Base-by-base conservation (phyloP, 2,113 vertebrate genomes). In the Melanotaenia duboulayi region DNA sequence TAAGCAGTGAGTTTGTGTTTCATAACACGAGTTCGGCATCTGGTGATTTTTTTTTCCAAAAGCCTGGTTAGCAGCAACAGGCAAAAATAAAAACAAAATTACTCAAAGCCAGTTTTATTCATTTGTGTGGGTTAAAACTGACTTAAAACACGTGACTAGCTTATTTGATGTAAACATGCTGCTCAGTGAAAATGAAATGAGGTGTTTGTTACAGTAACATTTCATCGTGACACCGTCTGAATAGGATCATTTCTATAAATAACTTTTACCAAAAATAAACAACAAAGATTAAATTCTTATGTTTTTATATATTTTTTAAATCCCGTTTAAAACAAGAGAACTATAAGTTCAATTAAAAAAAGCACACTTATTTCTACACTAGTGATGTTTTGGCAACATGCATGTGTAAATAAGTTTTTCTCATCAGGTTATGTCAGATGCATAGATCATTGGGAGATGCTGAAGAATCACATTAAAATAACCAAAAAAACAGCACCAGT, bases 351-450 rank as follows among this genome's bases (percentile, higher is more conserved):
- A 46, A 19, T 4, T 13, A 25, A 61, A 24, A 42, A 14, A 44
- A 52, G 40, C 10, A 40, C 0, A 9, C 14, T 24, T 23, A 11
- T 55, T 40, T 35, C 51, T 42, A 59, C 3, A 46, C 3, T 37
- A 23, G 5, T 39, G 50, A 35, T 44, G 44, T 50, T 80, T 87
- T 86, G 83, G 81, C 81, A 83, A 60, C 74, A 78, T 78, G 75
- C 80, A 37, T 11, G 32, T 74, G 62, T 4, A 39, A 14, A 23
- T 58, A 11, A 14, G 14, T 40, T 59, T 25, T 58, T 46, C 10
- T 42, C 49, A 5, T 59, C 11, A 4, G 7, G 16, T 32, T 19
- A 54, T 5, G 12, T 32, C 19, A 77, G 23, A 81, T 80, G 78
- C 70, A 81, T 80, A 74, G 61, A 67, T 81, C 9, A 14, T 42